Base-by-base conservation (phyloP, 2,888 invertebrate species). In the Epirrhoe alternata region DNA sequence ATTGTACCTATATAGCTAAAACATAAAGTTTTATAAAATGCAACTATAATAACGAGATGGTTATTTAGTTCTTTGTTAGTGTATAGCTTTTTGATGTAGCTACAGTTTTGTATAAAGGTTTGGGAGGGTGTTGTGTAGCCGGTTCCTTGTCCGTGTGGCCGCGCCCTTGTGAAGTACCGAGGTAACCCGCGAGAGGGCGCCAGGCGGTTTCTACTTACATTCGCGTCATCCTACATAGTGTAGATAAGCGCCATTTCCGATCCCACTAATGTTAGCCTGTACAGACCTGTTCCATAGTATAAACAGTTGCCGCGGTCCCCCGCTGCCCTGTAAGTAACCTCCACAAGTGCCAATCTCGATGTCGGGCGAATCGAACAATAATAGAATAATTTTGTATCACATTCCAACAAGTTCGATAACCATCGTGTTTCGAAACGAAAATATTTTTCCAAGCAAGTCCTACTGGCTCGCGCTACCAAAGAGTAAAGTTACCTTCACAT, bases 401-500 rank as follows among this genome's bases (percentile, higher is more conserved):
- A 87, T 87, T 86, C 89, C 86, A 83, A 77, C 77, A 77, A 76
- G 75, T 75, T 76, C 77, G 73, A 76, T 73, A 72, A 70, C 74
- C 70, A 73, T 76, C 72, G 75, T 65, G 60, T 33, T 31, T 64
- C 60, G 66, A 72, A 74, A 61, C 52, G 49, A 58, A 74, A 65
- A 79, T 84, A 81, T 85, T 85, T 83, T 83, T 79, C 76, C 83
- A 80, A 74, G 68, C 52, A 63, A 79, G 82, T 83, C 82, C 82
- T 77, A 75, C 84, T 81, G 87, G 87, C 88, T 88, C 87, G 89
- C 84, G 87, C 92, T 90, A 93, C 92, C 92, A 93, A 93, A 93
- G 92, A 93, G 83, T 90, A 86, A 86, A 87, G 92, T 93, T 93
- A 93, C 92, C 92, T 88, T 90, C 89, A 86, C 84, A 81, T 89